Base-by-base conservation (phyloP, 2,888 invertebrate genomes). In the Limenitis camilla region DNA sequence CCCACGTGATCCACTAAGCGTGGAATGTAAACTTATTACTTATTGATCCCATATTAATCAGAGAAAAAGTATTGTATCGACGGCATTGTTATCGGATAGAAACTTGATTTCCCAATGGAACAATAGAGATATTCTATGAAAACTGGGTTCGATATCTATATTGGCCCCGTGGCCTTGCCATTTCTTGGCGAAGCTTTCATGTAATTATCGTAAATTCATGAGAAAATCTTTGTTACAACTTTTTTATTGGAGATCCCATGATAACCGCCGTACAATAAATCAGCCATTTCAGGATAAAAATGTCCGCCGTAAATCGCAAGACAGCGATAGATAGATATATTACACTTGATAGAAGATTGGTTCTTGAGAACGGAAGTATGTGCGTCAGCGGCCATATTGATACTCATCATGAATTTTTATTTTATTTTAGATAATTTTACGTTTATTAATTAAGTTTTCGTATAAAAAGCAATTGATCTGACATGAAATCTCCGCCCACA, bases 41-140 rank as follows among this genome's bases (percentile, higher is more conserved):
- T 43, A 49, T 42, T 43, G 38, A 49, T 49, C 31, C 43, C 11
- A 9, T 36, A 42, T 36, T 43, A 36, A 42, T 42, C 42, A 38
- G 31, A 42, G 39, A 44, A 40, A 48, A 50, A 45, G 32, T 47
- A 48, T 40, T 43, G 33, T 53, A 49, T 40, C 35, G 42, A n/a
- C 36, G 19, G 45, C 48, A 38, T 51, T 39, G 39, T 45, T 42
- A 43, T 11, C 10, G 40, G 33, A 33, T 74, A 73, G 76, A 76
- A 78, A 77, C 61, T 62, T 40, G 56, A 53, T 63, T 61, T 61
- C 59, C 49, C 59, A 57, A 54, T 52, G 40, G 52, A 59, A 59
- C 56, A 59, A 59, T 57, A 19, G 55, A 53, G 41, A 58, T 50
- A 52, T 30, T 47, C 42, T 41, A 55, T 51, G 52, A 53, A 51